Evolutionary conservation across 2,888 invertebrate genomes (phyloP).

Genomic region (Cantharis rustica): DNA sequence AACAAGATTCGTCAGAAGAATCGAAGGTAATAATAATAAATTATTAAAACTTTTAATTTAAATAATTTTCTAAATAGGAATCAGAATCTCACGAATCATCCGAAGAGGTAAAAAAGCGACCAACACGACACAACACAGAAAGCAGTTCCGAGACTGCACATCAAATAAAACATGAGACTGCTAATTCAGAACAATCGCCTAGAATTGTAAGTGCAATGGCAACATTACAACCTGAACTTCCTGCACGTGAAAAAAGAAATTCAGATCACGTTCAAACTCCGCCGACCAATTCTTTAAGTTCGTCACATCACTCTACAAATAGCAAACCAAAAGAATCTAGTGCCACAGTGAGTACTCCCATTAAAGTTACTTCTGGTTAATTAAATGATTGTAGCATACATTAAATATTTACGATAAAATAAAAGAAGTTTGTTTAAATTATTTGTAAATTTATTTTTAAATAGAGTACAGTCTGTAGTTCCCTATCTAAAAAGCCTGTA

Average conservation of each 20-base stretch:
- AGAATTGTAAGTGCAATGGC: neutral
- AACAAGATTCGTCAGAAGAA: constrained; percentile 6
- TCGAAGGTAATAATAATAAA: neutral
- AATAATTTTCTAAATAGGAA: neutral
- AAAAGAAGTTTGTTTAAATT: constrained; percentile 7
- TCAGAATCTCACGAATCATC: neutral
- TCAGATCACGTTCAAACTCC: neutral
- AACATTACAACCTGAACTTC: neutral
- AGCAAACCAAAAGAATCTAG: neutral
- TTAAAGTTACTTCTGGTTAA: neutral
- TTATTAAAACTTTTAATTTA: neutral
- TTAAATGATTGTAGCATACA: neutral
- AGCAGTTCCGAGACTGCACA: neutral
- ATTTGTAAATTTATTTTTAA: constrained; percentile 53
- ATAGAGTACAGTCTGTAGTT: constrained; percentile 55
- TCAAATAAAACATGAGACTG: neutral
- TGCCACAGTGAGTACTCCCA: neutral
- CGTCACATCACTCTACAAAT: too few relatives aligned
- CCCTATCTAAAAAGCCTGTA: constrained; percentile 55
- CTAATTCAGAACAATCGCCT: neutral
- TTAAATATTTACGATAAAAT: neutral
- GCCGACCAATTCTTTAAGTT: neutral
- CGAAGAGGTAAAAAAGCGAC: constrained; percentile 5
- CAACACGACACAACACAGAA: neutral
- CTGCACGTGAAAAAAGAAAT: neutral